Percentiles rank a stretch among this genome's conserved stretches.
These are phyloP conservation scores for Lethrus apterus DNA, from an alignment of 1,140 invertebrate species.

Conservation along the genomic window DNA sequence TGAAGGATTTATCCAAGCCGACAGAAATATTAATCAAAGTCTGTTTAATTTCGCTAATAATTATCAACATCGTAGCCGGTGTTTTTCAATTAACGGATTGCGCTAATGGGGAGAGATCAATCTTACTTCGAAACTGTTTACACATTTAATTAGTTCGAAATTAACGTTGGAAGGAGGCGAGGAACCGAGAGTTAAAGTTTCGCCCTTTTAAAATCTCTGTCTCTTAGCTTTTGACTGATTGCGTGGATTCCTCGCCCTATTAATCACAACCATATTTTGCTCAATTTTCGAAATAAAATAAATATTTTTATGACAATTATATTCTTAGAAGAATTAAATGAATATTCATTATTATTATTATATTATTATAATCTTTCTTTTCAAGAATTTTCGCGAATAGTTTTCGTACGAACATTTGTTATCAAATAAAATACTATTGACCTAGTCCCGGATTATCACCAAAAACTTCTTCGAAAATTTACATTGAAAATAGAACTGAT, in stretches of 20 bases:
- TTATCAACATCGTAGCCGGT: constrained; percentile 20
- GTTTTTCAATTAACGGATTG: constrained; percentile 25
- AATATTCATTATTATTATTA: too few relatives aligned
- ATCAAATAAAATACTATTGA: too few relatives aligned
- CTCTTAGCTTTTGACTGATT: constrained; percentile 12
- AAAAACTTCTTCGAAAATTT: too few relatives aligned
- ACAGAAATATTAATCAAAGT: constrained; percentile 23
- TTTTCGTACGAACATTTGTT: too few relatives aligned
- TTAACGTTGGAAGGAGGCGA: constrained; percentile 8
- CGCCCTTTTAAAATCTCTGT: constrained; percentile 1
- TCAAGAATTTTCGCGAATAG: too few relatives aligned
- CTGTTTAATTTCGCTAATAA: constrained; percentile 25
- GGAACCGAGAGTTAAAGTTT: neutral
- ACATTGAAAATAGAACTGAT: too few relatives aligned
- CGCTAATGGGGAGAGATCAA: constrained; percentile 22
- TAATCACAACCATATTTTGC: constrained; percentile 8
- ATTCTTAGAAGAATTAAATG: too few relatives aligned
- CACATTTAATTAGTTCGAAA: constrained; percentile 22
- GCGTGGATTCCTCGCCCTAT: constrained; percentile 2
- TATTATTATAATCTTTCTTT: too few relatives aligned
- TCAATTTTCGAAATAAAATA: neutral
- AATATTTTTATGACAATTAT: too few relatives aligned
- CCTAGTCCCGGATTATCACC: too few relatives aligned
- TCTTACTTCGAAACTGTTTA: constrained; percentile 22
- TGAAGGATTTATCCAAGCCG: constrained; percentile 10